Percentiles rank a stretch among this genome's conserved stretches.
These are phyloP conservation scores for Pachypsylla venusta DNA, from an alignment of 1,140 invertebrate species.

Conservation along the genomic window DNA sequence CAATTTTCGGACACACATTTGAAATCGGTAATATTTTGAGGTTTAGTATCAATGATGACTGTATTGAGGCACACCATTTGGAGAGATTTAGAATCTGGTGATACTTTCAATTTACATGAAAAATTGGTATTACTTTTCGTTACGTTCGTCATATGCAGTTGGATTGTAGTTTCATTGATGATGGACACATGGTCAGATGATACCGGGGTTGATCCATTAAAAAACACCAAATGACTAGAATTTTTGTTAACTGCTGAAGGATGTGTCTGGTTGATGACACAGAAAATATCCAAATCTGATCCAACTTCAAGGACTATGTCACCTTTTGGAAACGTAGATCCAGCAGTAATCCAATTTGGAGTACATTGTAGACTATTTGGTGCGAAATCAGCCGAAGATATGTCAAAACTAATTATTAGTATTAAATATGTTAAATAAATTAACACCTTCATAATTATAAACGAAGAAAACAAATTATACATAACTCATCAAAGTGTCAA, in stretches of 20 bases:
- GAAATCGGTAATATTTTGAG: slow-evolving; percentile 41
- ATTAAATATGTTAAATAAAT: too few relatives aligned
- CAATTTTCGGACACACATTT: slow-evolving; percentile 48
- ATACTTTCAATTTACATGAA: slow-evolving; percentile 9
- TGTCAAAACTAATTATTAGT: too few relatives aligned
- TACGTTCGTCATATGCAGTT: slow-evolving; percentile 2
- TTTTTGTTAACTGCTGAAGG: slow-evolving; percentile 29
- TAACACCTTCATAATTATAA: too few relatives aligned
- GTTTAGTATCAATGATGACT: slow-evolving; percentile 26
- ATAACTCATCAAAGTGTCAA: too few relatives aligned
- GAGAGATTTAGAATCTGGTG: not conserved
- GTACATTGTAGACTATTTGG: not conserved
- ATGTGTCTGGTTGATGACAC: slow-evolving; percentile 33
- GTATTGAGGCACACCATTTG: not conserved
- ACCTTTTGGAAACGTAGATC: slow-evolving; percentile 36
- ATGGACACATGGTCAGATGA: slow-evolving; percentile 3
- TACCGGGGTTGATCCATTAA: slow-evolving; percentile 16
- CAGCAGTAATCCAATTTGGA: not conserved
- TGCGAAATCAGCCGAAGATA: too few relatives aligned
- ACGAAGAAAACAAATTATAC: too few relatives aligned
- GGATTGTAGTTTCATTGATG: not conserved
- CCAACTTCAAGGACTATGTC: slow-evolving; percentile 36
- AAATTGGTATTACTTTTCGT: not conserved
- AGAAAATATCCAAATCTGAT: slow-evolving; percentile 33
- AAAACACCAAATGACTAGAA: slow-evolving; percentile 33